phyloP scores from a whole-genome alignment of 1,140 invertebrate genomes.

The Cotesia vestalis region DNA sequence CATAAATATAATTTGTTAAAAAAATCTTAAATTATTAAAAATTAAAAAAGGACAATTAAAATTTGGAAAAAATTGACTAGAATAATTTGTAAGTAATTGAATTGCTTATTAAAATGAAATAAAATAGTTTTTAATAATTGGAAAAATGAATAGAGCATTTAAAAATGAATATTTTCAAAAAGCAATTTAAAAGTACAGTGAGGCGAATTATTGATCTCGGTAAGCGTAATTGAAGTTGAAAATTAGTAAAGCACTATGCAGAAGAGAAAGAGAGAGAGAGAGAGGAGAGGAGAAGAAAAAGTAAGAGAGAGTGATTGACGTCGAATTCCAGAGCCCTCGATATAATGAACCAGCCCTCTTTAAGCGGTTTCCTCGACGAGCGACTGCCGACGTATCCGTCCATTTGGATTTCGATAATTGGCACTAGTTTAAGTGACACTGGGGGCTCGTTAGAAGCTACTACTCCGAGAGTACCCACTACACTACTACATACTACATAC shows the following conservation, averaged over 20 bases:
- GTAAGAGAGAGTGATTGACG: constrained; percentile 5
- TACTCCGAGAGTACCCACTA: too few species aligned
- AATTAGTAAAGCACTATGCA: constrained; percentile 31
- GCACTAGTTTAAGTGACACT: constrained; percentile 52
- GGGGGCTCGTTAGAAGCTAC: constrained; percentile 51
- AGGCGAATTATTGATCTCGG: constrained; percentile 28
- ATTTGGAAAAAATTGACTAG: not conserved
- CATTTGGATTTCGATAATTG: constrained; percentile 64
- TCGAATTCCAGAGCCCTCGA: constrained; percentile 18
- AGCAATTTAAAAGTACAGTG: constrained; percentile 4
- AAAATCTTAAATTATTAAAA: not conserved
- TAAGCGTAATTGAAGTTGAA: constrained; percentile 29
- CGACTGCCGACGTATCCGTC: constrained; percentile 42
- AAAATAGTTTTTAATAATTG: constrained; percentile 18
- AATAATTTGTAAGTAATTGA: not conserved
- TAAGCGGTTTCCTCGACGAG: constrained; percentile 21
- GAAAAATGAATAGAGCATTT: constrained; percentile 25
- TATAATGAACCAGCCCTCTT: constrained; percentile 26
- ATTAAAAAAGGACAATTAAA: not conserved
- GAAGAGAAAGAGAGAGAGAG: too few species aligned
- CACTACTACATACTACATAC: too few species aligned
- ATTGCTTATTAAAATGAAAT: not conserved
- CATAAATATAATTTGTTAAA: too few species aligned
- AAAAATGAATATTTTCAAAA: not conserved
- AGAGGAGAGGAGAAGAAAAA: too few species aligned